A percentile compares a stretch with the other conserved stretches of the same genome.
These are phyloP conservation scores for Brenthis ino DNA, from an alignment of 2,888 invertebrate genomes.

Conservation along the genomic window DNA sequence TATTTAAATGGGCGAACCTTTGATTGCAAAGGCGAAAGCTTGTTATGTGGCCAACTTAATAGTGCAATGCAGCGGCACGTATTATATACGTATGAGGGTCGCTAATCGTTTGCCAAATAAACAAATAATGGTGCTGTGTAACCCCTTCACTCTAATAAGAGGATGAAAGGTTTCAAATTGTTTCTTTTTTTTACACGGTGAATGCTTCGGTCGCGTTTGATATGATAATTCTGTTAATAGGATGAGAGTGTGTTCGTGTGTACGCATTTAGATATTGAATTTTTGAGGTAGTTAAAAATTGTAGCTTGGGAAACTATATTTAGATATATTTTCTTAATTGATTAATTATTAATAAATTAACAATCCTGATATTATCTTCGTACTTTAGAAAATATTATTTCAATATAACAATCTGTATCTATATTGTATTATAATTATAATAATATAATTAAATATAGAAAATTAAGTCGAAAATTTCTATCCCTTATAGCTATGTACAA, in stretches of 20 bases:
- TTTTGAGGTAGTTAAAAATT: constrained; percentile 43
- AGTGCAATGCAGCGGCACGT: constrained; percentile 40
- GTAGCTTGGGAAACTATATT: too few relatives aligned
- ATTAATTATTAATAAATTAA: too few relatives aligned
- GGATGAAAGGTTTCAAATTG: constrained; percentile 76
- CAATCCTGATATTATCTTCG: too few relatives aligned
- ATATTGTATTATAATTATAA: too few relatives aligned
- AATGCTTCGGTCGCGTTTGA: constrained; percentile 72
- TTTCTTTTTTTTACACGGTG: constrained; percentile 63
- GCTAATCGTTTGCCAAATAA: constrained; percentile 23
- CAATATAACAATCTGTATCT: too few relatives aligned
- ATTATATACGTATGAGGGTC: constrained; percentile 31
- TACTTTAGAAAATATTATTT: too few relatives aligned
- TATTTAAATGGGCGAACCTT: constrained; percentile 75
- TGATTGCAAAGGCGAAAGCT: constrained; percentile 72
- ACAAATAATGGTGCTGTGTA: constrained; percentile 47
- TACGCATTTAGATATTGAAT: constrained; percentile 65
- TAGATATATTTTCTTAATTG: too few relatives aligned
- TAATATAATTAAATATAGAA: not conserved
- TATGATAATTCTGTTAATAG: constrained; percentile 78
- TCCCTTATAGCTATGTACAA: constrained; percentile 2
- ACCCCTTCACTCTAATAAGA: constrained; percentile 75
- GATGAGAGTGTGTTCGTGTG: constrained; percentile 67
- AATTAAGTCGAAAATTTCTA: not conserved
- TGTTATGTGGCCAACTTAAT: constrained; percentile 54